Evolutionary conservation across 1,140 invertebrate genomes (phyloP).

Genomic region (Aphelenchoides avenae): DNA sequence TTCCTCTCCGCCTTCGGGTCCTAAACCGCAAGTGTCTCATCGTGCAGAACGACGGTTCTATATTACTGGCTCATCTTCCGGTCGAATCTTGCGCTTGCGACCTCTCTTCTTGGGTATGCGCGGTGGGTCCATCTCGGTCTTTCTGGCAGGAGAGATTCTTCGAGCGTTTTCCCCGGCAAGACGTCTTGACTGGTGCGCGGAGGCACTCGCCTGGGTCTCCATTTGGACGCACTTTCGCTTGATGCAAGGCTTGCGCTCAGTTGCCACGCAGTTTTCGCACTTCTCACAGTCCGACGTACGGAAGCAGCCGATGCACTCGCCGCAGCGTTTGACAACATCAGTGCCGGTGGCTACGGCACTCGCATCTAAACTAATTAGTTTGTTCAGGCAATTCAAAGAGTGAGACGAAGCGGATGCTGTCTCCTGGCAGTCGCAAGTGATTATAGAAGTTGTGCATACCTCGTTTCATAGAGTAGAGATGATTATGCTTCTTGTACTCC

Average conservation of each 20-base stretch:
- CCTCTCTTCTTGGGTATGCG: neutral
- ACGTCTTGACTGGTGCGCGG: neutral
- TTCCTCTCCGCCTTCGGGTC: too few relatives aligned
- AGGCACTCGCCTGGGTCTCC: constrained; percentile 4
- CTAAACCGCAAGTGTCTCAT: too few relatives aligned
- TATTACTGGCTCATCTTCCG: neutral
- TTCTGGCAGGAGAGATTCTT: neutral
- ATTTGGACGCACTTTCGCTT: constrained; percentile 15
- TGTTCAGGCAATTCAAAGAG: too few relatives aligned
- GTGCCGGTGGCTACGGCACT: neutral
- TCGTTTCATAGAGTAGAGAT: neutral
- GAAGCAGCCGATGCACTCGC: constrained; percentile 5
- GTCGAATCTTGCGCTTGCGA: neutral
- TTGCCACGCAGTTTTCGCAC: constrained; percentile 4
- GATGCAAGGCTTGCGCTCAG: constrained; percentile 8
- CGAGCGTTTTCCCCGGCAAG: neutral
- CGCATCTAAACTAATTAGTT: constrained; percentile 7
- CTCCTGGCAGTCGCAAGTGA: constrained; percentile 7
- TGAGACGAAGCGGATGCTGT: too few relatives aligned
- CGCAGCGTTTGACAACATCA: neutral
- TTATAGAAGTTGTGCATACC: constrained; percentile 5
- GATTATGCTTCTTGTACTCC: neutral
- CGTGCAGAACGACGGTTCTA: neutral
- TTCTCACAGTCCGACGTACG: constrained; percentile 14
- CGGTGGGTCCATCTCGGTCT: neutral